Percentiles rank a stretch among this genome's conserved stretches.
phyloP scores from a whole-genome alignment of 2,113 vertebrate species.

The Burhinus oedicnemus region DNA sequence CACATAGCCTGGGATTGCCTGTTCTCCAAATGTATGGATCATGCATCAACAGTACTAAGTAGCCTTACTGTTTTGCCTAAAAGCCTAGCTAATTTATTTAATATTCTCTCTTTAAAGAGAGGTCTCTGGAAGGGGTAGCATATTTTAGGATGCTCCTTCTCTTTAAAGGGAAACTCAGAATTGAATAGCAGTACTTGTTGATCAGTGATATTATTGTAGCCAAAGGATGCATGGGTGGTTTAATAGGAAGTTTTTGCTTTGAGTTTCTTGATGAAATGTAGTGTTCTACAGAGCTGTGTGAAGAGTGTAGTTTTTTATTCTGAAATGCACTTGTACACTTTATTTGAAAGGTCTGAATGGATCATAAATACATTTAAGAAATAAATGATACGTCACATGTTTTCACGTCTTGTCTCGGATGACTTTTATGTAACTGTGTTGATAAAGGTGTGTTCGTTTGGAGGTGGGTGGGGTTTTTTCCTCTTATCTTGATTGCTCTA shows the following conservation, averaged over 20 bases:
- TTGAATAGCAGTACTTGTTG: slow-evolving; percentile 62
- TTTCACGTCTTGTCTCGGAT: slow-evolving; percentile 27
- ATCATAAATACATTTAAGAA: slow-evolving; percentile 59
- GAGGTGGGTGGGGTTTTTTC: not conserved
- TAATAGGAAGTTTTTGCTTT: slow-evolving; percentile 63
- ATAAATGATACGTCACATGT: slow-evolving; percentile 55
- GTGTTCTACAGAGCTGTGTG: slow-evolving; percentile 65
- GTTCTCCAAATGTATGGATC: slow-evolving; percentile 63
- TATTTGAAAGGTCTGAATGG: slow-evolving; percentile 67
- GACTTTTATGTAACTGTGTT: not conserved
- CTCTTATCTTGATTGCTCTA: not conserved
- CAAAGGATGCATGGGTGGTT: slow-evolving; percentile 63
- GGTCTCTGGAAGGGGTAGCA: slow-evolving; percentile 25
- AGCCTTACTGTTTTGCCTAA: slow-evolving; percentile 68
- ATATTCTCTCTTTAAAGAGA: slow-evolving; percentile 61
- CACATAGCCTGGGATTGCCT: slow-evolving; percentile 58
- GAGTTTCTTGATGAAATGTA: slow-evolving; percentile 63
- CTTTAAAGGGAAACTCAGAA: slow-evolving; percentile 44
- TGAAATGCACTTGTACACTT: slow-evolving; percentile 69
- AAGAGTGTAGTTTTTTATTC: slow-evolving; percentile 72
- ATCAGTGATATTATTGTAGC: slow-evolving; percentile 64
- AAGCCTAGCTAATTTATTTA: slow-evolving; percentile 62
- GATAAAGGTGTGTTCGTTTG: not conserved
- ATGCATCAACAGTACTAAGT: slow-evolving; percentile 65
- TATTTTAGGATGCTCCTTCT: slow-evolving; percentile 43